Percentiles rank a stretch among this genome's conserved stretches.
Evolutionary conservation across 2,888 invertebrate genomes (phyloP).

Genomic region (Spisula subtruncata): DNA sequence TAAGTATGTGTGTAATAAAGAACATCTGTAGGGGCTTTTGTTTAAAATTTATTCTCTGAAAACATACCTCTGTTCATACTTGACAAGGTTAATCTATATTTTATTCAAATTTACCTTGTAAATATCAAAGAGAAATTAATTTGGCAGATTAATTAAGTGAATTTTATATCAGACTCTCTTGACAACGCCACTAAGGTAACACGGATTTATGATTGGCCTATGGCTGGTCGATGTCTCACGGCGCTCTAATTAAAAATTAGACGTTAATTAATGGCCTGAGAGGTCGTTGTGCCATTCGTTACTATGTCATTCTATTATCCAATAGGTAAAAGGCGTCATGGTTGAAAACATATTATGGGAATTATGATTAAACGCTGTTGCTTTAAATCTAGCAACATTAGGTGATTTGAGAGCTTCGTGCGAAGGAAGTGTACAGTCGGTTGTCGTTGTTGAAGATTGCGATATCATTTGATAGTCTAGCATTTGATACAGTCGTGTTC

Average conservation of each 20-base stretch:
- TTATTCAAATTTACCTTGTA: conserved; percentile 22
- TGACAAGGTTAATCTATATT: conserved; percentile 20
- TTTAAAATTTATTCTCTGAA: background rate
- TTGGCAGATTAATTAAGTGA: conserved; percentile 16
- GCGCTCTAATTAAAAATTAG: conserved; percentile 9
- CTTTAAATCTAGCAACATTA: background rate
- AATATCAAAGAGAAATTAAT: conserved; percentile 18
- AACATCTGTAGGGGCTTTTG: conserved; percentile 6
- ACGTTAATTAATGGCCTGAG: conserved; percentile 25
- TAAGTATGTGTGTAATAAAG: background rate
- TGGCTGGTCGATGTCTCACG: conserved; percentile 10
- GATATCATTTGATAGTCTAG: background rate
- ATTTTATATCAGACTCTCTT: conserved; percentile 11
- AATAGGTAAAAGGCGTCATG: conserved; percentile 26
- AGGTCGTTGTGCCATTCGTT: conserved; percentile 40
- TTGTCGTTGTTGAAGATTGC: background rate
- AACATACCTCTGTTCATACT: background rate
- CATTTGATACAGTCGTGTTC: background rate
- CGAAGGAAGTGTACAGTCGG: background rate
- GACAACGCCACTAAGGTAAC: conserved; percentile 12
- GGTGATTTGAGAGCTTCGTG: background rate
- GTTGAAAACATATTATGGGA: conserved; percentile 13
- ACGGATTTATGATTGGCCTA: conserved; percentile 13
- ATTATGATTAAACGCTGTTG: background rate
- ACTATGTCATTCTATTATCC: conserved; percentile 10